Conservation (phyloP, 2,797 vertebrate genomes). For the Rhodeus uyekii region DNA sequence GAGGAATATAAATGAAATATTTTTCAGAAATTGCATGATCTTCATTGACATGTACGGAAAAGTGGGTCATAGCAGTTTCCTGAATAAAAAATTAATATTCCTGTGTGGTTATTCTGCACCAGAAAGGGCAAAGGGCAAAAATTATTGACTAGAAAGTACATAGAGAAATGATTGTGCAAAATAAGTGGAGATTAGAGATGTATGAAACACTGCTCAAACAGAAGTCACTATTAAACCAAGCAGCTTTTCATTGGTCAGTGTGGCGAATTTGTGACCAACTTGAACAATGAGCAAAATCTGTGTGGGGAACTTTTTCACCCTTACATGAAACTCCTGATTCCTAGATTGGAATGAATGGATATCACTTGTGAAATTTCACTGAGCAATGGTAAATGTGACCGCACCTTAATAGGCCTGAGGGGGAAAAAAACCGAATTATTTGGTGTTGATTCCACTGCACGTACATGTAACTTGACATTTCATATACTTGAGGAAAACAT, state of each 20-base stretch:
- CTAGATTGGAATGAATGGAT: too few species aligned
- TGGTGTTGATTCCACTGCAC: too few species aligned
- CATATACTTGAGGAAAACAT: too few species aligned
- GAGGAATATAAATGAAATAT: neutral
- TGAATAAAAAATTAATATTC: neutral
- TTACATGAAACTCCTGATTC: too few species aligned
- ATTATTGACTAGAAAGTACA: neutral
- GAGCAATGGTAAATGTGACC: too few species aligned
- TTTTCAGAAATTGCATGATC: neutral
- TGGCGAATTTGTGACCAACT: too few species aligned
- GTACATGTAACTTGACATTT: too few species aligned
- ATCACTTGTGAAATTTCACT: too few species aligned
- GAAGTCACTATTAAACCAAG: neutral
- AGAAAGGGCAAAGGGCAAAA: neutral
- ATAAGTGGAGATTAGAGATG: neutral
- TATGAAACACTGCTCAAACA: neutral
- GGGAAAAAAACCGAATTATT: too few species aligned
- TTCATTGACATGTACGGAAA: neutral
- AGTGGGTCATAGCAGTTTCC: constrained; percentile 4
- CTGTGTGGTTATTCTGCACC: neutral
- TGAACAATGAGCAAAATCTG: too few species aligned
- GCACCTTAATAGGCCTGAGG: too few species aligned
- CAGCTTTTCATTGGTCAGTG: neutral
- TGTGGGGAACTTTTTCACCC: too few species aligned
- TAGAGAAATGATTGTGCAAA: constrained; percentile 9